phyloP scores from a whole-genome alignment of 2,797 vertebrate species.

The Phataginus tricuspis region DNA sequence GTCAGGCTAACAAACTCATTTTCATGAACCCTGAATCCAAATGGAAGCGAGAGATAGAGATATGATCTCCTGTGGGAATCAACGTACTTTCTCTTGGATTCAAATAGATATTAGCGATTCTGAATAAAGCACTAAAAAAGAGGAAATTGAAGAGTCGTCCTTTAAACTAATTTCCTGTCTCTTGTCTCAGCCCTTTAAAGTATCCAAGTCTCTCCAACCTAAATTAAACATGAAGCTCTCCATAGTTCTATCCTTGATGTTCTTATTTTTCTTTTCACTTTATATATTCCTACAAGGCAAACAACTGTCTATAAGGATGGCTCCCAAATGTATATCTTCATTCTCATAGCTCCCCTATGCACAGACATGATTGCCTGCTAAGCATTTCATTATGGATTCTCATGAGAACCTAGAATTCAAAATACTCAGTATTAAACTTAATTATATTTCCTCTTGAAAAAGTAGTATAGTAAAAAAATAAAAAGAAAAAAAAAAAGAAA shows the following conservation, averaged over 20 bases:
- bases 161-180: conserved; percentile 29
- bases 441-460: not conserved
- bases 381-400: not conserved
- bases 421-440: not conserved
- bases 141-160: not conserved
- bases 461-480: no score
- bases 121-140: not conserved
- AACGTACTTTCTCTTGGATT: not conserved
- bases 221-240: not conserved
- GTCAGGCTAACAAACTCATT: not conserved
- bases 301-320: not conserved
- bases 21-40: not conserved
- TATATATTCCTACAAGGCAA: not conserved
- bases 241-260: not conserved
- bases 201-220: not conserved
- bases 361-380: not conserved
- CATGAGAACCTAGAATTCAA: not conserved
- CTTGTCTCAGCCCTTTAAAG: conserved; percentile 8
- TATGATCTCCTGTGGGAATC: not conserved
- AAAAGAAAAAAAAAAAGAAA: no score
- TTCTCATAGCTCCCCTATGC: not conserved
- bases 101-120: not conserved
- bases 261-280: not conserved
- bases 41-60: not conserved
- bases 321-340: not conserved